A percentile compares a stretch with the other conserved stretches of the same genome.
phyloP scores from a whole-genome alignment of 2,797 vertebrate species.

The Emydoidea blandingii region DNA sequence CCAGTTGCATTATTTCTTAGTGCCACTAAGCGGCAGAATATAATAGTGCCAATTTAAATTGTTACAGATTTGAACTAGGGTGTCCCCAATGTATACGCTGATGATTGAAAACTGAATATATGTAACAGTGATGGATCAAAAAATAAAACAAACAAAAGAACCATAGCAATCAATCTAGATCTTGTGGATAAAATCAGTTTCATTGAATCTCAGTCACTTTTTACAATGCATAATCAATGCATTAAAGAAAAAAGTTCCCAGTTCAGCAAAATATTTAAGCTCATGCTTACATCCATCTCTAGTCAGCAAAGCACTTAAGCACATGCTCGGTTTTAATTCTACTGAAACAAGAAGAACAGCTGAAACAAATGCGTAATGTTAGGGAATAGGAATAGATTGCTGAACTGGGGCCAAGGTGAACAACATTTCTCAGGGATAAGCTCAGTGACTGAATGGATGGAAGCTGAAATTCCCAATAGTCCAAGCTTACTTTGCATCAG shows the following conservation, averaged over 20 bases:
- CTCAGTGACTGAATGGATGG: not conserved
- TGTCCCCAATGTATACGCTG: not conserved
- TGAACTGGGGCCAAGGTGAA: not conserved
- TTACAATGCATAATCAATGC: not conserved
- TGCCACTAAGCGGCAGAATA: slow-evolving; percentile 77
- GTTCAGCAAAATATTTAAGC: not conserved
- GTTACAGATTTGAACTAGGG: fast-evolving
- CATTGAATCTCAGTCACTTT: not conserved
- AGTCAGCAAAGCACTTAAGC: not conserved
- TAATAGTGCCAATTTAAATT: fast-evolving
- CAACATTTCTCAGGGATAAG: not conserved
- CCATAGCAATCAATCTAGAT: not conserved
- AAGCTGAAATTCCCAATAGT: not conserved
- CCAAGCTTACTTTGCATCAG: fast-evolving
- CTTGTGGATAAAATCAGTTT: not conserved
- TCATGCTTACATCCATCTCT: not conserved
- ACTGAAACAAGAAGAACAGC: not conserved
- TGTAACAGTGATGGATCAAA: not conserved
- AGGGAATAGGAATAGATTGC: not conserved
- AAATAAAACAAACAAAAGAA: not conserved
- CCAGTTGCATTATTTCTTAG: slow-evolving; percentile 67
- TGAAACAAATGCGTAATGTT: not conserved
- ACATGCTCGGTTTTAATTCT: not conserved
- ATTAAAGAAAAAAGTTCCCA: not conserved
- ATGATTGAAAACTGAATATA: not conserved